A percentile compares a stretch with the other conserved stretches of the same genome.
Conservation (phyloP, 2,113 vertebrate genomes). For the Microcebus lehilahytsara region DNA sequence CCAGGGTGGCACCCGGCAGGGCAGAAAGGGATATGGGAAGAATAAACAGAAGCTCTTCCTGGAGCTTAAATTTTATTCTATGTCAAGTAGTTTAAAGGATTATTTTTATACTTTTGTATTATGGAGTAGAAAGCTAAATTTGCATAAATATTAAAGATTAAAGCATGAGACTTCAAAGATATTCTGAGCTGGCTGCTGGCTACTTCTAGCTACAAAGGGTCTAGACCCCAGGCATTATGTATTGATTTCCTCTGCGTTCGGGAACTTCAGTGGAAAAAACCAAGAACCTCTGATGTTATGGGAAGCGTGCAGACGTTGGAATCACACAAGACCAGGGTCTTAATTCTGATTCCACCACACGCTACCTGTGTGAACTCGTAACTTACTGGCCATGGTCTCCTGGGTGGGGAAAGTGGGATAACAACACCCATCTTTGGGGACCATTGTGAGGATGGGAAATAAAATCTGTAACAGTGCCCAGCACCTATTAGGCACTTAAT, state of each 20-base stretch:
- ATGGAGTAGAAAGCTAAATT: slow-evolving; percentile 69
- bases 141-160: slow-evolving; percentile 78
- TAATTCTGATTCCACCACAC: not conserved
- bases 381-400: not conserved
- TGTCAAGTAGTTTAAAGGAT: slow-evolving; percentile 61
- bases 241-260: slow-evolving; percentile 66
- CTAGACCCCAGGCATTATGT: slow-evolving; percentile 44
- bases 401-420: not conserved
- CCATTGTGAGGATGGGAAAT: not conserved
- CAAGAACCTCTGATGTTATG: slow-evolving; percentile 46
- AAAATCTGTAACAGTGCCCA: not conserved
- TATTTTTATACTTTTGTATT: slow-evolving; percentile 69
- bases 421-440: not conserved
- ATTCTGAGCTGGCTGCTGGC: slow-evolving; percentile 67
- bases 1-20: not conserved
- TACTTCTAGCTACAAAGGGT: slow-evolving; percentile 76
- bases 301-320: not conserved
- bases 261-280: slow-evolving; percentile 53
- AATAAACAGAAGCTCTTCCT: slow-evolving; percentile 36
- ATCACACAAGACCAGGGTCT: not conserved
- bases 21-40: not conserved
- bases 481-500: not conserved
- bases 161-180: slow-evolving; percentile 76
- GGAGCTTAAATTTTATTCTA: slow-evolving; percentile 37
- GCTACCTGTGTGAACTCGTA: not conserved